Conservation (phyloP, 2,888 invertebrate genomes). For the Glyphotaelius pellucidus region DNA sequence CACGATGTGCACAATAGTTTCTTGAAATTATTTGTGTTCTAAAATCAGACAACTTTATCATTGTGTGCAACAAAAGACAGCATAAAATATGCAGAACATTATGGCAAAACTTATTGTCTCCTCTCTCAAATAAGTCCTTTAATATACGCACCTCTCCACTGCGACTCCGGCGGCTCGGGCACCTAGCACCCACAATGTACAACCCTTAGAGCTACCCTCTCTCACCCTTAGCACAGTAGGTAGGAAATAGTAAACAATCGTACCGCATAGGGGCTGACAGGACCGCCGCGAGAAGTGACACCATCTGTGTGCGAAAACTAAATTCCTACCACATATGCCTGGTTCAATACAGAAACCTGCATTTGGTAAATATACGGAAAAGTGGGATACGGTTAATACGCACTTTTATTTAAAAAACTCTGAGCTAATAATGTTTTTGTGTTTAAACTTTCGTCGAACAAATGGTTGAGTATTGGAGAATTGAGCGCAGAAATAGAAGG, state of each 20-base stretch:
- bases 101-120: neutral
- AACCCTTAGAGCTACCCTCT: neutral
- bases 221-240: neutral
- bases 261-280: constrained; percentile 35
- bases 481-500: too few relatives aligned
- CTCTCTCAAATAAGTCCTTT: neutral
- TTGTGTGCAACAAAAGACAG: neutral
- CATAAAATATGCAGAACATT: neutral
- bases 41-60: neutral
- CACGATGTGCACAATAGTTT: neutral
- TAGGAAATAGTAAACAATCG: constrained; percentile 39
- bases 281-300: neutral
- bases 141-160: neutral
- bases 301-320: neutral
- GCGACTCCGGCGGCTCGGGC: neutral
- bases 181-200: neutral
- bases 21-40: neutral
- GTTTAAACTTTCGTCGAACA: too few relatives aligned
- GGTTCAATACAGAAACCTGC: too few relatives aligned
- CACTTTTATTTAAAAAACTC: too few relatives aligned
- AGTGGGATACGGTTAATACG: too few relatives aligned
- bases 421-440: too few relatives aligned
- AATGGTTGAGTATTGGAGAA: too few relatives aligned
- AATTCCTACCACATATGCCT: neutral
- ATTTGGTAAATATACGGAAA: too few relatives aligned